A percentile compares a stretch with the other conserved stretches of the same genome.
These are phyloP conservation scores for Teleogryllus occipitalis DNA, from an alignment of 1,140 invertebrate genomes.

Conservation along the genomic window DNA sequence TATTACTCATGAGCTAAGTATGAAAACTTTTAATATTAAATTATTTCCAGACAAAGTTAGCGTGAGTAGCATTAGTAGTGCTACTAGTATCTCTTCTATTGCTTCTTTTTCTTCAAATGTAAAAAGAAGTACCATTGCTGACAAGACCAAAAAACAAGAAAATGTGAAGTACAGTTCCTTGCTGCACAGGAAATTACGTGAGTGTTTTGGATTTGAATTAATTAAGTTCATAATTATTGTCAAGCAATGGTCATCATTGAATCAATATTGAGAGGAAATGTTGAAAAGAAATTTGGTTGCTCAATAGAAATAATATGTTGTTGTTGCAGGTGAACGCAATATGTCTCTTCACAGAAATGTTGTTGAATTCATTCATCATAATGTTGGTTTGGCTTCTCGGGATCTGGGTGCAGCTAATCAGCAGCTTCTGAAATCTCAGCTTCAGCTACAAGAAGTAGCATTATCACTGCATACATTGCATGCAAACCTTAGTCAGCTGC, in stretches of 20 bases:
- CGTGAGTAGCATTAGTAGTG: slow-evolving; percentile 16
- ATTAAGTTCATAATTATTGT: background rate
- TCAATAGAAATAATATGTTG: background rate
- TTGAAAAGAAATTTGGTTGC: background rate
- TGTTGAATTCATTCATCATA: slow-evolving; percentile 16
- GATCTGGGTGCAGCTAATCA: slow-evolving; percentile 17
- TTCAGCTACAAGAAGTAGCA: slow-evolving; percentile 18
- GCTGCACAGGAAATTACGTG: slow-evolving; percentile 21
- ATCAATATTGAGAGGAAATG: background rate
- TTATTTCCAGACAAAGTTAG: background rate
- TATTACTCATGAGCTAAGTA: background rate
- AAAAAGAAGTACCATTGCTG: slow-evolving; percentile 7
- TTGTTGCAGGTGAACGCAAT: slow-evolving; percentile 19
- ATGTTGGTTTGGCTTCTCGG: slow-evolving; percentile 2
- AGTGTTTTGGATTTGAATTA: background rate
- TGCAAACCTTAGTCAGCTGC: slow-evolving; percentile 14
- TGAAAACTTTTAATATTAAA: background rate
- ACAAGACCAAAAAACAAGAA: slow-evolving; percentile 8
- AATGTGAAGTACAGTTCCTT: slow-evolving; percentile 16
- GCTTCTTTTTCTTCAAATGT: slow-evolving; percentile 7
- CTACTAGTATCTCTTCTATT: slow-evolving; percentile 12
- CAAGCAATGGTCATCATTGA: background rate
- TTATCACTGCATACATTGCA: slow-evolving; percentile 12
- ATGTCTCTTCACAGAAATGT: slow-evolving; percentile 17
- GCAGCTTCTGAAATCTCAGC: slow-evolving; percentile 19